Evolutionary conservation across 2,888 invertebrate genomes (phyloP).

Genomic region (Synergus itoensis): DNA sequence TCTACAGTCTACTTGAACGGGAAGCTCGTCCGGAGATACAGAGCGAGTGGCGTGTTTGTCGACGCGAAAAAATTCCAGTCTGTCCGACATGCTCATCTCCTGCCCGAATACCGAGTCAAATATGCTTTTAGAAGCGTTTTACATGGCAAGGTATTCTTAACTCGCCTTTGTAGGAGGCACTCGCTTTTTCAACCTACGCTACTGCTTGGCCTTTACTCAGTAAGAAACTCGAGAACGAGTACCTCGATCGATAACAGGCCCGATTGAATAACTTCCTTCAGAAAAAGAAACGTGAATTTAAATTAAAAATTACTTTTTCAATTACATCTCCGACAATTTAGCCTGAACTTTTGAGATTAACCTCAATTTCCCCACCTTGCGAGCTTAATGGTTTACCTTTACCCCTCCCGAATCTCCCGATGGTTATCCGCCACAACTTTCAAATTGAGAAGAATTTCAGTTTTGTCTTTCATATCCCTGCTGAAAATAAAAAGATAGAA

Average conservation of each 20-base stretch:
- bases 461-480: no score
- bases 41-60: constrained; percentile 25
- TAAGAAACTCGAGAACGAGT: constrained; percentile 39
- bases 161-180: constrained; percentile 58
- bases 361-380: not conserved
- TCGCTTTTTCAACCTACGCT: constrained; percentile 53
- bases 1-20: constrained; percentile 29
- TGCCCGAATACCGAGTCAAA: constrained; percentile 69
- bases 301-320: constrained; percentile 2
- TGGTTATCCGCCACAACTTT: no score
- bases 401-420: not conserved
- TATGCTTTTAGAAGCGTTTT: constrained; percentile 71
- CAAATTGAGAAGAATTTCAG: no score
- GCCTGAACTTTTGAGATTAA: not conserved
- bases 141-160: constrained; percentile 68
- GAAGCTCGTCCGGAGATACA: constrained; percentile 1
- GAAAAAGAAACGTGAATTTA: not conserved
- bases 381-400: not conserved
- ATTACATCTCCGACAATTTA: not conserved
- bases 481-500: no score
- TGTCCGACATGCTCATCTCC: constrained; percentile 44
- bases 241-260: constrained; percentile 42
- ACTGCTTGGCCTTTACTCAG: constrained; percentile 4
- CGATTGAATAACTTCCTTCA: constrained; percentile 23
- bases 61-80: constrained; percentile 40